These are phyloP conservation scores for Drosophila erecta DNA, from an alignment of 1,140 invertebrate species.

Conservation along the genomic window DNA sequence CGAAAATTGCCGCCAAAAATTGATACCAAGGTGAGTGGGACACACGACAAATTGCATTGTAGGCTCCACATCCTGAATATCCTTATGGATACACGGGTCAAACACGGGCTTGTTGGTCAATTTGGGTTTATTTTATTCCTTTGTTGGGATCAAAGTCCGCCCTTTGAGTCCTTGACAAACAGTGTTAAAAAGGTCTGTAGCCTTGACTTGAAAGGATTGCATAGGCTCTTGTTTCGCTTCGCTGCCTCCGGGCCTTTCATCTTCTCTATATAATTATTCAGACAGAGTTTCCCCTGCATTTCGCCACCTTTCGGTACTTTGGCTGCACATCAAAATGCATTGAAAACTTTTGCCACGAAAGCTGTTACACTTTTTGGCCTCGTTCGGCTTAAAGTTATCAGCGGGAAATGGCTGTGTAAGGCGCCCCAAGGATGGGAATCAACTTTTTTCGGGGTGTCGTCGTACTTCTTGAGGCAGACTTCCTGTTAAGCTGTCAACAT, in stretches of 20 bases:
- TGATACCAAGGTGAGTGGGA: conserved; percentile 28
- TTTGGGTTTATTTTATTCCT: conserved; percentile 18
- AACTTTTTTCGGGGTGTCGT: conserved; percentile 27
- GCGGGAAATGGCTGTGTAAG: neutral
- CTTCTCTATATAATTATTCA: conserved; percentile 61
- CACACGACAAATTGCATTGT: conserved; percentile 28
- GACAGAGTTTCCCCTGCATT: conserved; percentile 17
- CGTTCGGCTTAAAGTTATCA: conserved; percentile 65
- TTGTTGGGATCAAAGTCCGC: conserved; percentile 28
- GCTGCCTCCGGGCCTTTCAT: conserved; percentile 35
- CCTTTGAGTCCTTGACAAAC: conserved; percentile 28
- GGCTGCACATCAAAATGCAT: conserved; percentile 69
- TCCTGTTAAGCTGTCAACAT: conserved; percentile 77
- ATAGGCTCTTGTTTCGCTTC: conserved; percentile 20
- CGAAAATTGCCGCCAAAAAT: conserved; percentile 48
- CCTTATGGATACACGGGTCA: conserved; percentile 3
- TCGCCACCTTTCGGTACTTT: conserved; percentile 30
- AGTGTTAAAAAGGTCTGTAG: conserved; percentile 47
- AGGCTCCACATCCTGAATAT: conserved; percentile 14
- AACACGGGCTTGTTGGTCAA: conserved; percentile 31
- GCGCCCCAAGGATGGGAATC: conserved; percentile 17
- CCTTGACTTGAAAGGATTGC: conserved; percentile 49
- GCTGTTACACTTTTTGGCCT: conserved; percentile 46
- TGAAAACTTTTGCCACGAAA: conserved; percentile 61
- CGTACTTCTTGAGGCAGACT: conserved; percentile 42